phyloP scores from a whole-genome alignment of 2,113 vertebrate genomes.

The Ammodytes dubius region DNA sequence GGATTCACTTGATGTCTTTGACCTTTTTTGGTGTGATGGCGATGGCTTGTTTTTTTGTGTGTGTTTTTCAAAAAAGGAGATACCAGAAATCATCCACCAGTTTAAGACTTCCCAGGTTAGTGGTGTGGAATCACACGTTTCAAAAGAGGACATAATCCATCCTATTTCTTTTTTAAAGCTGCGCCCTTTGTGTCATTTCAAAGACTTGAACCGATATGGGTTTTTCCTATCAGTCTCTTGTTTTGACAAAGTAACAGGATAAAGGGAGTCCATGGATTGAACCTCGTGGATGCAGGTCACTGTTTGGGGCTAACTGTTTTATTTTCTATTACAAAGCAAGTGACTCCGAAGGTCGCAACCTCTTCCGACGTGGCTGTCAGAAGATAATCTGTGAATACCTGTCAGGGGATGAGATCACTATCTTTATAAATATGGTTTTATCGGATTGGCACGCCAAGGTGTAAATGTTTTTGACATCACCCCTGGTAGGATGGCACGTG shows the following conservation, averaged over 20 bases:
- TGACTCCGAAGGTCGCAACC: slow-evolving; percentile 60
- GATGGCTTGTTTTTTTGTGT: slow-evolving; percentile 44
- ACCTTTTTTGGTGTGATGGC: slow-evolving; percentile 64
- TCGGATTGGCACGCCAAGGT: slow-evolving; percentile 59
- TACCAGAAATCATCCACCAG: slow-evolving; percentile 69
- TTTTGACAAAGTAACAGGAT: slow-evolving; percentile 56
- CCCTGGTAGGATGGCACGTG: slow-evolving; percentile 39
- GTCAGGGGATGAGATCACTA: slow-evolving; percentile 56
- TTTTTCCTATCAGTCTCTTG: slow-evolving; percentile 62
- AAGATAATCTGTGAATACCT: slow-evolving; percentile 53
- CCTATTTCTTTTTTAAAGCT: slow-evolving; percentile 53
- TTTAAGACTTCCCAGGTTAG: slow-evolving; percentile 61
- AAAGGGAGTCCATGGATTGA: slow-evolving; percentile 21
- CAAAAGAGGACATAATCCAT: slow-evolving; percentile 69
- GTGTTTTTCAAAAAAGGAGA: slow-evolving; percentile 53
- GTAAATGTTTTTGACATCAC: slow-evolving; percentile 64
- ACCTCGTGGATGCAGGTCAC: slow-evolving; percentile 48
- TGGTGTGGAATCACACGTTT: slow-evolving; percentile 62
- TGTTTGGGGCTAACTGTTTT: slow-evolving; percentile 57
- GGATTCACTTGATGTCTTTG: slow-evolving; percentile 69
- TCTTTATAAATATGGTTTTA: slow-evolving; percentile 65
- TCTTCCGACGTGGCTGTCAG: slow-evolving; percentile 50
- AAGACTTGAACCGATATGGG: slow-evolving; percentile 54
- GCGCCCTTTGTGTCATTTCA: slow-evolving; percentile 66
- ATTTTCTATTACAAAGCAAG: slow-evolving; percentile 39